Conservation (phyloP, 2,113 vertebrate species). For the Oncorhynchus mykiss region DNA sequence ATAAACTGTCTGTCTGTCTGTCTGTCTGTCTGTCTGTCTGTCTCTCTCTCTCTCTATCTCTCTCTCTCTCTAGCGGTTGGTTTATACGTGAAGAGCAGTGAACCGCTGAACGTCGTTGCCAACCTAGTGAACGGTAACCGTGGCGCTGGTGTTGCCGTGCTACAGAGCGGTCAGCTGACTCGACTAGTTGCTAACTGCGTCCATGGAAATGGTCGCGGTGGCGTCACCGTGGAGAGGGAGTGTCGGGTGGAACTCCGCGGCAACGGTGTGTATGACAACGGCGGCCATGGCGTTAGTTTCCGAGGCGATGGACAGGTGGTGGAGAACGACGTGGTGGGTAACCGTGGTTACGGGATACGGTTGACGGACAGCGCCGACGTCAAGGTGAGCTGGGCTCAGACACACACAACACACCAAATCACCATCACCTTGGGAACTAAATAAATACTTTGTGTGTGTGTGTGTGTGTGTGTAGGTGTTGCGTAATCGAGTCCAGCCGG, state of each 20-base stretch:
- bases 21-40: background rate
- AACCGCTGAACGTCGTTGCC: constrained; percentile 80
- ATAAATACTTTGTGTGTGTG: background rate
- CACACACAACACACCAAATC: background rate
- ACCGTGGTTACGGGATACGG: constrained; percentile 80
- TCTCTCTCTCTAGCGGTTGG: constrained; percentile 76
- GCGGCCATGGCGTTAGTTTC: constrained; percentile 79
- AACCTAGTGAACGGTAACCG: constrained; percentile 82
- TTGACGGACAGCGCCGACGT: constrained; percentile 78
- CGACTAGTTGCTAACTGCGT: constrained; percentile 84
- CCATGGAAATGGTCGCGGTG: constrained; percentile 77
- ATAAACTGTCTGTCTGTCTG: background rate
- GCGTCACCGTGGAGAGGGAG: constrained; percentile 80
- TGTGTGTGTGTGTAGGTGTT: constrained; percentile 68
- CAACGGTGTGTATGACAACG: constrained; percentile 88
- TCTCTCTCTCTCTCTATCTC: background rate
- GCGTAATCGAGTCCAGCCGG: constrained; percentile 86
- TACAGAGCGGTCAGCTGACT: constrained; percentile 85
- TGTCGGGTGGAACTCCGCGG: constrained; percentile 84
- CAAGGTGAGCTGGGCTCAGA: constrained; percentile 71
- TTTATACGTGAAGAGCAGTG: constrained; percentile 85
- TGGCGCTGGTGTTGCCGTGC: constrained; percentile 76
- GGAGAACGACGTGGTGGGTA: constrained; percentile 89
- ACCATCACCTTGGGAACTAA: background rate
- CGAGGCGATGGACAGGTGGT: constrained; percentile 79